phyloP scores from a whole-genome alignment of 1,140 invertebrate species.

The Akabosia matsudoensis region DNA sequence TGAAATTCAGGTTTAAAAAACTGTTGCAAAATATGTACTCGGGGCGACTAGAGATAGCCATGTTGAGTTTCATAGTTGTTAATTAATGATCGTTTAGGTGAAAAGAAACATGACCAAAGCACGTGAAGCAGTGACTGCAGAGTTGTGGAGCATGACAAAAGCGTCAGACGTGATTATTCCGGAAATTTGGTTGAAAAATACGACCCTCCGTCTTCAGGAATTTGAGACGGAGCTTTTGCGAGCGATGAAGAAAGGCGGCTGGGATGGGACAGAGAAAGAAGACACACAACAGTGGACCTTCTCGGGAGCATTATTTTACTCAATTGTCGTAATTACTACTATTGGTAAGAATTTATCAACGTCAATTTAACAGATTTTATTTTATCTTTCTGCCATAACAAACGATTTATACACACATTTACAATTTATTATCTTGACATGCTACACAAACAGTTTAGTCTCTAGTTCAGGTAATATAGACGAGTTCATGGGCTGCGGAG shows the following conservation, averaged over 20 bases:
- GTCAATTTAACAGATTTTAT: not conserved
- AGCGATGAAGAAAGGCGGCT: constrained; percentile 83
- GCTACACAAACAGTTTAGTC: too few relatives aligned
- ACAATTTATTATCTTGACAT: too few relatives aligned
- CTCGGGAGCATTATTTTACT: constrained; percentile 89
- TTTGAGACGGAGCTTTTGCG: constrained; percentile 78
- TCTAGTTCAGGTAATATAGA: too few relatives aligned
- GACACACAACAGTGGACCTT: constrained; percentile 81
- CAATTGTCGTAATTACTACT: constrained; percentile 72
- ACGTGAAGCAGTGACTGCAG: constrained; percentile 68
- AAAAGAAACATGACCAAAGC: constrained; percentile 72
- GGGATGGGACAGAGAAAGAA: constrained; percentile 81
- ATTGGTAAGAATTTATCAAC: constrained; percentile 39
- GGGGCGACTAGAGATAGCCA: not conserved
- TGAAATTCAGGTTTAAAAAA: constrained; percentile 63
- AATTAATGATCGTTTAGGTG: constrained; percentile 63
- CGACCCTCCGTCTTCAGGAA: constrained; percentile 60
- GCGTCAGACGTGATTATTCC: constrained; percentile 63
- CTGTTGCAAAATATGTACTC: not conserved
- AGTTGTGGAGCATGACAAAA: constrained; percentile 73
- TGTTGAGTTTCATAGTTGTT: too few relatives aligned
- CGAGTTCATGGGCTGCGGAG: too few relatives aligned
- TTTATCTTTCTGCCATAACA: not conserved
- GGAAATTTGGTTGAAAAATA: constrained; percentile 67
- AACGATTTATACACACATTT: not conserved